Evolutionary conservation across 2,888 invertebrate genomes (phyloP).

Genomic region (Aspidiotus rigidus): DNA sequence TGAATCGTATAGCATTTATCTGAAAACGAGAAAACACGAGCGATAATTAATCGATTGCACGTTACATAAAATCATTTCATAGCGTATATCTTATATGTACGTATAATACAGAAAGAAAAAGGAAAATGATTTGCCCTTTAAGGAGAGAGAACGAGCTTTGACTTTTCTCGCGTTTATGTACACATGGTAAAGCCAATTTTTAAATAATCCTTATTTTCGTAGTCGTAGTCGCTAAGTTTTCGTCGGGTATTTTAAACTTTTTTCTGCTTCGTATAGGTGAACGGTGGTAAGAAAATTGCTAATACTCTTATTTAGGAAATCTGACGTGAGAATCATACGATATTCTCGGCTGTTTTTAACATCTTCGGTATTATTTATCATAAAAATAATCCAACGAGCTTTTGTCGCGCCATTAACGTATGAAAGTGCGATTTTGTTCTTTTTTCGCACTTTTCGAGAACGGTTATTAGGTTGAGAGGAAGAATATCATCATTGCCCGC

Average conservation of each 20-base stretch:
- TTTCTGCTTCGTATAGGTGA: background rate
- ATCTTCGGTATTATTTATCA: constrained; percentile 11
- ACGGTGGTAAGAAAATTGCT: background rate
- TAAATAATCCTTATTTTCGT: constrained; percentile 9
- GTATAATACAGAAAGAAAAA: background rate
- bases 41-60: background rate
- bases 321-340: constrained; percentile 18
- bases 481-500: background rate
- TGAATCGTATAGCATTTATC: constrained; percentile 20
- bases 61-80: background rate
- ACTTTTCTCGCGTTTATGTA: constrained; percentile 1
- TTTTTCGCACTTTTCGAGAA: constrained; percentile 1
- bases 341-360: constrained; percentile 3
- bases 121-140: background rate
- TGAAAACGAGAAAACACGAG: background rate
- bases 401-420: background rate
- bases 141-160: background rate
- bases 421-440: background rate
- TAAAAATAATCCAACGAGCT: constrained; percentile 5
- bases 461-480: background rate
- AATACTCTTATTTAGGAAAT: constrained; percentile 15
- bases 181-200: constrained; percentile 8
- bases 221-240: background rate
- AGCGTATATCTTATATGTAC: background rate
- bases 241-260: background rate